Evolutionary conservation across 2,797 vertebrate species (phyloP).

Genomic region (Aulostomus chinensis): DNA sequence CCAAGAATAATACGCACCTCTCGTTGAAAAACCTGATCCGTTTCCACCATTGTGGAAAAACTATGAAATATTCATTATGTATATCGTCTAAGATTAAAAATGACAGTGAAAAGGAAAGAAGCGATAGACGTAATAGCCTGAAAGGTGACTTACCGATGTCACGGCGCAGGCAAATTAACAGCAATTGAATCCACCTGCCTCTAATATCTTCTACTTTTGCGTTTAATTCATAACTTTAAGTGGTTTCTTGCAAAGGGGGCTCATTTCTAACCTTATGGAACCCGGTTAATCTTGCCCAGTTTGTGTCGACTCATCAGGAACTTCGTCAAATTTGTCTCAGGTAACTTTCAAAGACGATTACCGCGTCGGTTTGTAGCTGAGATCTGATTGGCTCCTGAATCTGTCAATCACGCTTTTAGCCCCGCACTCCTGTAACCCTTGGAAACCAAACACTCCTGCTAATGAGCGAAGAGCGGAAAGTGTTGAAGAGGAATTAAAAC

Average conservation of each 20-base stretch:
- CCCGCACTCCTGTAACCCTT: conserved; percentile 47
- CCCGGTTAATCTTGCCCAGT: no score
- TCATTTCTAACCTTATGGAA: no score
- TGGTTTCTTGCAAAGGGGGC: no score
- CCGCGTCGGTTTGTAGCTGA: background rate
- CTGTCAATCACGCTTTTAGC: conserved; percentile 22
- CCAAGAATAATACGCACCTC: conserved; percentile 53
- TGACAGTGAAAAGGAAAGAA: background rate
- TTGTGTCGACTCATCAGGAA: no score
- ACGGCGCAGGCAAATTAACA: background rate
- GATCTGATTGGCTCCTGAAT: conserved; percentile 36
- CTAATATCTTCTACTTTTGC: background rate
- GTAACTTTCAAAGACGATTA: background rate
- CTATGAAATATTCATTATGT: background rate
- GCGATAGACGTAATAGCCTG: background rate
- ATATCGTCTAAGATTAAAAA: background rate
- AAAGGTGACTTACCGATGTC: background rate
- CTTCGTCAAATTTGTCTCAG: no score
- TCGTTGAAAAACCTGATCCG: conserved; percentile 14
- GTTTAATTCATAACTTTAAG: background rate
- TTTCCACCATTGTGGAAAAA: conserved; percentile 28
- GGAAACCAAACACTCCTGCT: conserved; percentile 57
- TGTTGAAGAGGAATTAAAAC: background rate
- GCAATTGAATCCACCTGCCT: conserved; percentile 10
- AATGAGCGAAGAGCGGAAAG: background rate